Evolutionary conservation across 2,888 invertebrate species (phyloP).

Genomic region (Scaeva pyrastri): DNA sequence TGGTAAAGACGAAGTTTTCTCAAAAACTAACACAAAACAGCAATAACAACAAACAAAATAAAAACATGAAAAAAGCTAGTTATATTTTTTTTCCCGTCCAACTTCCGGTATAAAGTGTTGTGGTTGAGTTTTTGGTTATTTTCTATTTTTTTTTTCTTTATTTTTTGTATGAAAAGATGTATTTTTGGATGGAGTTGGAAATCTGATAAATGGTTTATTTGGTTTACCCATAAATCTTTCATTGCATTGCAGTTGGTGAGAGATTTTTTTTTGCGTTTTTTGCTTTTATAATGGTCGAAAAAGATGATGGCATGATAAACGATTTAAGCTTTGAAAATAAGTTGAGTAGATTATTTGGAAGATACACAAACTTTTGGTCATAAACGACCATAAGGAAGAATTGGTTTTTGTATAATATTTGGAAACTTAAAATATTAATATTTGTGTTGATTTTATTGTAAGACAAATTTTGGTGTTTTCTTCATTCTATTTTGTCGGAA

Average conservation of each 20-base stretch:
- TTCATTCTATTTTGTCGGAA: no score
- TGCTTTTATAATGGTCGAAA: neutral
- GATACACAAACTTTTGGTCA: neutral
- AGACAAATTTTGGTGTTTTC: no score
- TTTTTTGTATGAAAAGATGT: no score
- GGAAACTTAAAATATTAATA: no score
- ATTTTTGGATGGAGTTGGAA: neutral
- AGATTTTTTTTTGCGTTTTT: neutral
- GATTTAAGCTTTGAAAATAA: no score
- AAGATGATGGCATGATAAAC: constrained; percentile 29
- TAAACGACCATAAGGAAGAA: neutral
- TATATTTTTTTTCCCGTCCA: neutral
- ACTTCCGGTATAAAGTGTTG: neutral
- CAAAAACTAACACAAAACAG: neutral
- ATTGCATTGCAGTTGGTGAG: neutral
- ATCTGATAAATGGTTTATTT: constrained; percentile 16
- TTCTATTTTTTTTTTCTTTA: neutral
- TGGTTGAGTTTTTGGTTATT: neutral
- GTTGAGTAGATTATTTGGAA: no score
- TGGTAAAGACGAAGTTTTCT: neutral
- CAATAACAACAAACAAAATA: neutral
- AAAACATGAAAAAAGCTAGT: neutral
- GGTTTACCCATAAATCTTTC: constrained; percentile 20
- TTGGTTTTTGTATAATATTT: no score
- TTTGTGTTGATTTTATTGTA: no score